Evolutionary conservation across 2,113 vertebrate species (phyloP).

Genomic region (Chionomys nivalis): DNA sequence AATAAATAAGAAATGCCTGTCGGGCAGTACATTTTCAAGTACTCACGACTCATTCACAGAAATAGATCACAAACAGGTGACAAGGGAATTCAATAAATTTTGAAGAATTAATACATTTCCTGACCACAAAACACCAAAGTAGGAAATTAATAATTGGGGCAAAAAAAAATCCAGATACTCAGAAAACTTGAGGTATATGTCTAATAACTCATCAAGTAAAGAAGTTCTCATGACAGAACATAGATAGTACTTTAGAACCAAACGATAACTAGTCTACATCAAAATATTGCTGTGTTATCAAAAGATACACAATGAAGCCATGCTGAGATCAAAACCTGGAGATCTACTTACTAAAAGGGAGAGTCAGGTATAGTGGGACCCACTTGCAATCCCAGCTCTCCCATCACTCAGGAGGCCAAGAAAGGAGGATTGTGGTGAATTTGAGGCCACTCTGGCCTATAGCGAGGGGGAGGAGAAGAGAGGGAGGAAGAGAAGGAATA

Average conservation of each 20-base stretch:
- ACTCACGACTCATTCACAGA: neutral
- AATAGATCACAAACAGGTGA: neutral
- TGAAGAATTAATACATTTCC: constrained; percentile 12
- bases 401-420: neutral
- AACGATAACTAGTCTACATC: neutral
- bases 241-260: constrained; percentile 1
- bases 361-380: neutral
- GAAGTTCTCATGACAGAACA: neutral
- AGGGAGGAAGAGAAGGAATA: too few relatives aligned
- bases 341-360: neutral
- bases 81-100: neutral
- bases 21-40: neutral
- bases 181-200: neutral
- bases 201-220: neutral
- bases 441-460: neutral
- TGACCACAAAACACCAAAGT: neutral
- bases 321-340: neutral
- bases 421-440: neutral
- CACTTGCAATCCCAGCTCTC: neutral
- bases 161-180: neutral
- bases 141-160: neutral
- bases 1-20: constrained; percentile 24
- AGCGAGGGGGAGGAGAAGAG: too few relatives aligned
- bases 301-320: neutral
- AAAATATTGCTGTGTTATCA: constrained; percentile 4